A percentile compares a stretch with the other conserved stretches of the same genome.
Evolutionary conservation across 2,888 invertebrate genomes (phyloP).

Genomic region (Meganola albula): DNA sequence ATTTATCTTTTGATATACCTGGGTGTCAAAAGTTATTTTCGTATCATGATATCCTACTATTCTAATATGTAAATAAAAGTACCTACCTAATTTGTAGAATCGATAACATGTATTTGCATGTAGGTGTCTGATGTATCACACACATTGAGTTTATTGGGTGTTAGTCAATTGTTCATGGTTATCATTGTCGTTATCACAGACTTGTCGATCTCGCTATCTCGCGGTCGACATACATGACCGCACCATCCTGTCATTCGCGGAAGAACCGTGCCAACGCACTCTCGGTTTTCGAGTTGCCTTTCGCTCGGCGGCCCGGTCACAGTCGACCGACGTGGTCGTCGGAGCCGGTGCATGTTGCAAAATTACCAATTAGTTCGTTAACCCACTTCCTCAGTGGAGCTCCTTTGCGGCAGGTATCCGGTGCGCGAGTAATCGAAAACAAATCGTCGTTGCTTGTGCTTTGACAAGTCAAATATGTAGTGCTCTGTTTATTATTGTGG

Average conservation of each 20-base stretch:
- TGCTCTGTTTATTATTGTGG: conserved; percentile 17
- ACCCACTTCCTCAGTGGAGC: conserved; percentile 53
- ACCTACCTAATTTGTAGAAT: conserved; percentile 4
- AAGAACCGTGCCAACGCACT: conserved; percentile 64
- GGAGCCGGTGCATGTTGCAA: conserved; percentile 58
- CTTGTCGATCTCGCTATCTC: conserved; percentile 66
- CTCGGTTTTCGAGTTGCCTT: conserved; percentile 66
- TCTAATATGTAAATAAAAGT: no score
- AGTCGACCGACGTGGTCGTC: conserved; percentile 49
- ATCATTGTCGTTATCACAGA: conserved; percentile 61
- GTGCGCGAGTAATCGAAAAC: conserved; percentile 47
- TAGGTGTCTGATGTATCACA: no score
- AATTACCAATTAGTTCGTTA: conserved; percentile 64
- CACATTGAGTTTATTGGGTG: conserved; percentile 23
- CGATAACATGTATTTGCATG: conserved; percentile 20
- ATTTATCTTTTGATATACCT: no score
- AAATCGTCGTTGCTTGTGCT: conserved; percentile 35
- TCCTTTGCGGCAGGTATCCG: conserved; percentile 39
- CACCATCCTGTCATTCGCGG: conserved; percentile 63
- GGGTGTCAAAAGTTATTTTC: no score
- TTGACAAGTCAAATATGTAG: conserved; percentile 22
- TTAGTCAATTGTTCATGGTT: conserved; percentile 43
- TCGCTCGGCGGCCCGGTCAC: conserved; percentile 56
- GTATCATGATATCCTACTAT: no score
- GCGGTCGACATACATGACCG: conserved; percentile 50